Percentiles rank a stretch among this genome's conserved stretches.
Evolutionary conservation across 2,113 vertebrate genomes (phyloP).

Genomic region (Turdus rufiventris): DNA sequence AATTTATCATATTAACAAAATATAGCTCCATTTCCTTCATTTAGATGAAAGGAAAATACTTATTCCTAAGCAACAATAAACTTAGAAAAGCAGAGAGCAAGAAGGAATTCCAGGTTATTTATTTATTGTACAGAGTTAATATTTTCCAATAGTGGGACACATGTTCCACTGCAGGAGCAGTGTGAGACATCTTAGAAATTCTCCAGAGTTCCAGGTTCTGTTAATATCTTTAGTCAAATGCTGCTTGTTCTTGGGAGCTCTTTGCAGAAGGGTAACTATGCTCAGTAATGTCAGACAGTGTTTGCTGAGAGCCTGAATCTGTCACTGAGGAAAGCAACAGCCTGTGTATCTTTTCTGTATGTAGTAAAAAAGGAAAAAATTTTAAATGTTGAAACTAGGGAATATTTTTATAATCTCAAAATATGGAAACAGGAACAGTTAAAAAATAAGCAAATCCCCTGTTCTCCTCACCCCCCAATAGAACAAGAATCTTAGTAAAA

Average conservation of each 20-base stretch:
- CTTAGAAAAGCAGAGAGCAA: background rate
- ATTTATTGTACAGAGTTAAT: background rate
- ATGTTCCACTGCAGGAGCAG: background rate
- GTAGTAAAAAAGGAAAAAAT: background rate
- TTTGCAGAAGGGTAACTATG: background rate
- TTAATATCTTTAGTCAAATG: background rate
- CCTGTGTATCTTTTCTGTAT: background rate
- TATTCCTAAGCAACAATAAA: background rate
- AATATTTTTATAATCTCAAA: background rate
- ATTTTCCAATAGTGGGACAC: background rate
- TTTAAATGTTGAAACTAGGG: background rate
- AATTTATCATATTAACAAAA: background rate
- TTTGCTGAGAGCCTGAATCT: background rate
- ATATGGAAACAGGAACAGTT: background rate
- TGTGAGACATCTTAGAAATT: background rate
- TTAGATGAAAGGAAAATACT: background rate
- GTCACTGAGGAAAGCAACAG: background rate
- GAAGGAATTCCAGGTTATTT: background rate
- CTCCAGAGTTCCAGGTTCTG: background rate
- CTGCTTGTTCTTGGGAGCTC: background rate
- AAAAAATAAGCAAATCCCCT: background rate
- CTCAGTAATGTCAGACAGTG: background rate
- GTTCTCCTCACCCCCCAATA: fast-evolving
- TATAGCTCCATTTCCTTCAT: background rate
- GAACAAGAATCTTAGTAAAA: background rate